Evolutionary conservation across 2,888 invertebrate species (phyloP).

Genomic region (Conops quadrifasciatus): DNA sequence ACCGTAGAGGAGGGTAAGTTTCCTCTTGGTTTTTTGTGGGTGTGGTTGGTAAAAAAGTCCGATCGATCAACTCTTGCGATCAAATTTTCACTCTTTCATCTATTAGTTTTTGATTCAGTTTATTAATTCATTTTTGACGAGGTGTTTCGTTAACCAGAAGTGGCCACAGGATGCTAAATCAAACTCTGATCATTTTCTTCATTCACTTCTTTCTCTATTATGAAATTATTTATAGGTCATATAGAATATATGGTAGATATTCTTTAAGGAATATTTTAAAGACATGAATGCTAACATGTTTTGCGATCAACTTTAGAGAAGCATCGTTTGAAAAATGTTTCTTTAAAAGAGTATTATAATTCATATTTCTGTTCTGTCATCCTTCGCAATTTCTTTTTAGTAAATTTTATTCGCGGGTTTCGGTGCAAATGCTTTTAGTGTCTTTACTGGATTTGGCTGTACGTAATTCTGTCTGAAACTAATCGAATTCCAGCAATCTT

Average conservation of each 20-base stretch:
- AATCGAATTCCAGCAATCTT: background rate
- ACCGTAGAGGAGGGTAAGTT: conserved; percentile 63
- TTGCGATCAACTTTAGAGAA: too few species aligned
- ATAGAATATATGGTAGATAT: too few species aligned
- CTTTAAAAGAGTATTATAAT: too few species aligned
- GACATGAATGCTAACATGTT: too few species aligned
- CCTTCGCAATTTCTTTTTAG: conserved; percentile 17
- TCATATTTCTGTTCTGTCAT: background rate
- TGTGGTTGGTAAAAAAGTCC: too few species aligned
- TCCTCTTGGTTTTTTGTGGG: conserved; percentile 10
- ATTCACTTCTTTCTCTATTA: too few species aligned
- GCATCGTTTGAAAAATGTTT: too few species aligned
- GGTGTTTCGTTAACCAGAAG: conserved; percentile 1
- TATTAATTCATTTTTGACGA: conserved; percentile 1
- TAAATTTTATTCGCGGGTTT: conserved; percentile 1
- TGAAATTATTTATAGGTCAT: too few species aligned
- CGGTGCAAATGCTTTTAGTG: conserved; percentile 14
- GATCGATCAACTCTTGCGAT: too few species aligned
- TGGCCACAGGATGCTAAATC: too few species aligned
- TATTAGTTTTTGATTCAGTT: conserved; percentile 1
- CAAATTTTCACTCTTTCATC: background rate
- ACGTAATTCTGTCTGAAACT: conserved; percentile 5
- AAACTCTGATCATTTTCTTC: too few species aligned
- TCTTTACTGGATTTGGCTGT: conserved; percentile 7
- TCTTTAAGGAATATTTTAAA: too few species aligned